Evolutionary conservation across 2,888 invertebrate genomes (phyloP).

Genomic region (Hypena proboscidalis): DNA sequence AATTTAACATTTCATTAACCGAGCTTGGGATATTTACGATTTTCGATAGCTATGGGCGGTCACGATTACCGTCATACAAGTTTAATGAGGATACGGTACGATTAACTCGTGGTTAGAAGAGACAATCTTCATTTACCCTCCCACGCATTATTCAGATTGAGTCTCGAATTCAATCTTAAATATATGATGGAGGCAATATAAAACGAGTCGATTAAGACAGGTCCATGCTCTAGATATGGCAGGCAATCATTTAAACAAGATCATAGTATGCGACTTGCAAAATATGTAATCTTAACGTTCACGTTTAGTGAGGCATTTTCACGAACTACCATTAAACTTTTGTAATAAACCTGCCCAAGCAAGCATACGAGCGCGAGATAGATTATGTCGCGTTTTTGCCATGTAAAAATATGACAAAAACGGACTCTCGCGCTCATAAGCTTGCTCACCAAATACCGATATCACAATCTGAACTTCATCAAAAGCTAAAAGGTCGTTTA

Average conservation of each 20-base stretch:
- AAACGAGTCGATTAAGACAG: constrained; percentile 8
- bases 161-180: constrained; percentile 21
- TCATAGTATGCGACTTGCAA: constrained; percentile 44
- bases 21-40: constrained; percentile 59
- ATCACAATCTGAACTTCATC: constrained; percentile 74
- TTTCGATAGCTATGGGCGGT: constrained; percentile 67
- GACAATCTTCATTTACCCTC: constrained; percentile 46
- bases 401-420: no score
- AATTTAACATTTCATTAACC: constrained; percentile 55
- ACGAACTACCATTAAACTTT: constrained; percentile 64
- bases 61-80: constrained; percentile 57
- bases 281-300: constrained; percentile 41
- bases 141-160: constrained; percentile 45
- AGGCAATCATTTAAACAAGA: constrained; percentile 22
- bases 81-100: constrained; percentile 56
- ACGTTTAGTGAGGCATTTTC: constrained; percentile 55
- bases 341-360: constrained; percentile 78
- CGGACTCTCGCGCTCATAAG: no score
- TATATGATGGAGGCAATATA: constrained; percentile 13
- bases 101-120: constrained; percentile 47
- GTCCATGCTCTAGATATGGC: constrained; percentile 18
- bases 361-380: no score
- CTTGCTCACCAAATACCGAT: constrained; percentile 64
- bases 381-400: no score
- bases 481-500: constrained; percentile 81